Evolutionary conservation across 2,797 vertebrate genomes (phyloP).

Genomic region (Phrynocephalus vlangalii): DNA sequence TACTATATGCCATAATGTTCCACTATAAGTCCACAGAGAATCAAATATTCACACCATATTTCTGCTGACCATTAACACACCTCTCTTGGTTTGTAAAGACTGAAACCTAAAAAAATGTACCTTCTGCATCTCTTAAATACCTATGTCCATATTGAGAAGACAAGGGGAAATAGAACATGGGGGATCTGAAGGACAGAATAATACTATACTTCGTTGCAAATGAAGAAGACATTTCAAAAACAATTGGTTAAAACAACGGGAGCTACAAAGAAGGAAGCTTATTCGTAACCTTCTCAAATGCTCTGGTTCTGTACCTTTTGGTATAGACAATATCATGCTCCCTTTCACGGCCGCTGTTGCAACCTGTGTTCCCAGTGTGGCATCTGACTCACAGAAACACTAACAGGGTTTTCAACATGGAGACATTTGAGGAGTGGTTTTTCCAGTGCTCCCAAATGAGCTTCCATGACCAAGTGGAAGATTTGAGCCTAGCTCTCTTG

Average conservation of each 20-base stretch:
- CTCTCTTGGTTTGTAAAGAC: background rate
- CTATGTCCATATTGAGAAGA: background rate
- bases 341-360: background rate
- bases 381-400: background rate
- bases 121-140: background rate
- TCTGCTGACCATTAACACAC: background rate
- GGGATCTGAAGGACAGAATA: slow-evolving; percentile 2
- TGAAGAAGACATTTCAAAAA: background rate
- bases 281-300: background rate
- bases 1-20: background rate
- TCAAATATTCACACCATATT: background rate
- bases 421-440: no score
- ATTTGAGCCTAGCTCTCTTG: no score
- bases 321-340: background rate
- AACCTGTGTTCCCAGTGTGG: background rate
- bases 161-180: background rate
- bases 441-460: background rate
- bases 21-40: background rate
- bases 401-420: no score
- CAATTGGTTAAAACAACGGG: background rate
- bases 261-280: background rate
- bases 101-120: no score
- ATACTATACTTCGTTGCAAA: no score
- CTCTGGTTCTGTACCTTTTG: background rate
- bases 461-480: background rate